Evolutionary conservation across 2,797 vertebrate genomes (phyloP), one percentile per base, ranked within the genome.

Genomic region (Arctocebus calabarensis): DNA sequence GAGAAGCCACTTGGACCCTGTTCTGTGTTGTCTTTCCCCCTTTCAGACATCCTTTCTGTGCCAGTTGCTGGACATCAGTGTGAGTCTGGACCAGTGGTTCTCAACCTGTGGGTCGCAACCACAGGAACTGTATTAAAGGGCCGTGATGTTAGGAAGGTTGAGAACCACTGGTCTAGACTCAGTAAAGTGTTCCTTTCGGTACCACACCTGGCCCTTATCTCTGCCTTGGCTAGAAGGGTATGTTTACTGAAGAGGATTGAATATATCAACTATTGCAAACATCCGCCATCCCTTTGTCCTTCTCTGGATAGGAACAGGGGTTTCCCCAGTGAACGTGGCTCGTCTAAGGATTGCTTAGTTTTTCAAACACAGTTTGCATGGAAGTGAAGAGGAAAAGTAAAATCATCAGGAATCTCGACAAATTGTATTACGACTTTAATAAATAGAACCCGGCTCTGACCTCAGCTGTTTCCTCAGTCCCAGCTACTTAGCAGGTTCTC

Each of bases 351-450:
- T 81, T 61, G 40, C 20, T 66, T 91, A 13, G 19, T 77, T 95
- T 94, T 88, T 62, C 68, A 93, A 79, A 68, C 34, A 34, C 7
- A 20, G 32, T 73, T 95, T 91, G 23, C 59, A 92, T 79, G 37
- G 61, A 52, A 20, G 43, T 84, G 70, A 91, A 88, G 25, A 68
- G 37, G 9, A 43, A 90, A 70, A 71, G 61, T 19, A 14, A 27
- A 88, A 71, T 5, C n/a, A 89, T 40, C 12, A 64, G n/a, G 55
- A 73, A 37, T 87, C 37, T 78, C 14, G 71, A 82, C 32, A 66
- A 40, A 27, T 52, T 86, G 61, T 61, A 43, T 66, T 84, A 19
- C 23, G 23, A 66, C 40, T 55, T 91, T 55, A n/a, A 64, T 75
- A 84, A 81, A 48, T 19, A 68, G 43, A 87, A n/a, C 40, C 77